Evolutionary conservation across 2,797 vertebrate species (phyloP).

Genomic region (Amblyraja radiata): DNA sequence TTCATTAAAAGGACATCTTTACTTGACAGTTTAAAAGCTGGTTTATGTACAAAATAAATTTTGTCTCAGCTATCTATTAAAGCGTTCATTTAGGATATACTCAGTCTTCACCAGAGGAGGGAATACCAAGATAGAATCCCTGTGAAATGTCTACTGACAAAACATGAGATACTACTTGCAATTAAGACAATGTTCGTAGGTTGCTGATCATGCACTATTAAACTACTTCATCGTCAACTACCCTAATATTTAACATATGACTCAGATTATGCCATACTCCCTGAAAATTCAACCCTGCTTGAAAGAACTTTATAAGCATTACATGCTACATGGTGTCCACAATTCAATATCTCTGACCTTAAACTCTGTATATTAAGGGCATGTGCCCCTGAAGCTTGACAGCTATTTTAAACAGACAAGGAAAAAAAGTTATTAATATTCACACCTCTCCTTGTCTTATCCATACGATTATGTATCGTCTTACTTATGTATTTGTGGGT

Average conservation of each 20-base stretch:
- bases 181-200: neutral
- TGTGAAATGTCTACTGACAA: neutral
- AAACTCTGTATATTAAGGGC: neutral
- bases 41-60: neutral
- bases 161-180: neutral
- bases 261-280: neutral
- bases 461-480: neutral
- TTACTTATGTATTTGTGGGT: neutral
- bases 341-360: neutral
- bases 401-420: neutral
- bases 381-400: neutral
- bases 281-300: neutral
- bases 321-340: neutral
- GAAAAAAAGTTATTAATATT: neutral
- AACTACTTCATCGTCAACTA: neutral
- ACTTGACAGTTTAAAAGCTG: neutral
- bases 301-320: neutral
- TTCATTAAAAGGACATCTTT: neutral
- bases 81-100: neutral
- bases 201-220: neutral
- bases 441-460: neutral
- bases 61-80: neutral
- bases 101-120: neutral
- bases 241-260: neutral
- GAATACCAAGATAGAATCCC: neutral